Base-by-base conservation (phyloP, 1,140 invertebrate species). In the Bombus superbus region DNA sequence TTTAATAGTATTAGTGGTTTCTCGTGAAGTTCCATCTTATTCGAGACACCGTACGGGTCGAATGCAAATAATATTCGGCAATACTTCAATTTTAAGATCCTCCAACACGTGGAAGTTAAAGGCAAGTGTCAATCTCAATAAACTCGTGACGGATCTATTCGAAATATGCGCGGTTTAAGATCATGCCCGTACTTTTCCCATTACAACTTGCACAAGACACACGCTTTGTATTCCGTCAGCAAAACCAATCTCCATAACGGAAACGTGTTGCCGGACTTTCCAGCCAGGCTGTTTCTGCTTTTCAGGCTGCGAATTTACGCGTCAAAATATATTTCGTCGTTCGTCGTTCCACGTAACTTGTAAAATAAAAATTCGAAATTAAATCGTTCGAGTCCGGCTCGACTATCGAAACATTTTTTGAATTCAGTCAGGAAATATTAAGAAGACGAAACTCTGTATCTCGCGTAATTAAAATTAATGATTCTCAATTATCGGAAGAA, bases 191-290 rank as follows among this genome's bases (percentile, higher is more conserved):
- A 59, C 78, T 85, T 78, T 57, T 38, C 40, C 44, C 81, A 35
- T 86, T 90, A 90, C 80, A 32, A 81, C 32, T 25, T 25, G 74
- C 87, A 76, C 80, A 88, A 87, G 85, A 85, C 85, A 68, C 81
- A 53, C 76, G 83, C 85, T 93, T 92, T 92, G 92, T 92, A 93
- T 93, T 93, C 92, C 80, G 72, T 68, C 82, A 90, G 85, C 90
- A 88, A 87, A 93, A 88, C 83, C 92, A 92, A 93, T 93, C 91
- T 92, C 92, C 91, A 92, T 92, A 93, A 93, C 88, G 86, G 86
- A 88, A 88, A 90, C 91, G 89, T 91, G 84, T 88, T 91, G 44
- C 69, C 28, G 69, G 59, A 74, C 83, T 38, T 85, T 11, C 42
- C 28, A 83, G 22, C 44, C 72, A 90, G 80, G 89, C 90, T 86